These are phyloP conservation scores for Felis chaus DNA, from an alignment of 2,113 vertebrate genomes.

Conservation along the genomic window DNA sequence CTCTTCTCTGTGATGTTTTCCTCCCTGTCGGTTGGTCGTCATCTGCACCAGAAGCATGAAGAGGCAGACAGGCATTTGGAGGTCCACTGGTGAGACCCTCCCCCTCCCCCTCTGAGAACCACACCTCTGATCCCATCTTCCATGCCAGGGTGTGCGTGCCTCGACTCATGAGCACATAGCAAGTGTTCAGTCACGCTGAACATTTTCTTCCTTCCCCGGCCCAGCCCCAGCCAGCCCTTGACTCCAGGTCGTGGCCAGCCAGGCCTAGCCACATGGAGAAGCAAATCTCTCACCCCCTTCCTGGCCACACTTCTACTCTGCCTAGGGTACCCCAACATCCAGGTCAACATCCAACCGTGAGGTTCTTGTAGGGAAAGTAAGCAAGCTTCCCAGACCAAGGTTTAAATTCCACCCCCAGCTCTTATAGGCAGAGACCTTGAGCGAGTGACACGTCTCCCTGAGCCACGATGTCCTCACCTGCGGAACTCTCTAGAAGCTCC, in stretches of 20 bases:
- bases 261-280: background rate
- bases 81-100: fast-evolving
- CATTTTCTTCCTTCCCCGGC: background rate
- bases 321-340: background rate
- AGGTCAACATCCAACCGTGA: background rate
- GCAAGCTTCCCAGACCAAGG: background rate
- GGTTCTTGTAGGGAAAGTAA: fast-evolving
- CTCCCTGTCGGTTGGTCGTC: background rate
- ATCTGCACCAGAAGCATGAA: fast-evolving
- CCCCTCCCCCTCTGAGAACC: background rate
- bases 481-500: background rate
- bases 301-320: background rate
- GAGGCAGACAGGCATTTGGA: fast-evolving
- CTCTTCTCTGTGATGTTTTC: background rate
- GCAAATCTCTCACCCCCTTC: background rate
- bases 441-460: background rate
- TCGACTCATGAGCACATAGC: fast-evolving
- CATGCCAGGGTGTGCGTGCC: too few relatives aligned
- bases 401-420: background rate
- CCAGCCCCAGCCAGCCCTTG: background rate
- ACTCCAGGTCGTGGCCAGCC: background rate
- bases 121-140: background rate
- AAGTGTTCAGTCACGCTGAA: background rate
- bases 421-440: background rate
- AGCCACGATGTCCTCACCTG: too few relatives aligned